phyloP scores from a whole-genome alignment of 2,113 vertebrate genomes.

The Donacobius atricapilla region DNA sequence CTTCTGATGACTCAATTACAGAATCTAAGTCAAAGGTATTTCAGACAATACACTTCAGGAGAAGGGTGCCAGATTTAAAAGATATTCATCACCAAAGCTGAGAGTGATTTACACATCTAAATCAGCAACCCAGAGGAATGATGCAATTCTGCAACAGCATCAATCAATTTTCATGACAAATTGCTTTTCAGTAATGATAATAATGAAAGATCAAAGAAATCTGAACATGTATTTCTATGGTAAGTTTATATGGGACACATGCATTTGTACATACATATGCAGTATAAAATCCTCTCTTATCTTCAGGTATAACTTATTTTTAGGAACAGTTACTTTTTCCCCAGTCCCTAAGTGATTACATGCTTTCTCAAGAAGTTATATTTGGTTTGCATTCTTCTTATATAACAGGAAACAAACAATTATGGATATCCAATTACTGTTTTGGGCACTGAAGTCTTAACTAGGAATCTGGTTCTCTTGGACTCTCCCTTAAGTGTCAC shows the following conservation, averaged over 20 bases:
- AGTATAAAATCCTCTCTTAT: not conserved
- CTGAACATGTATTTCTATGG: not conserved
- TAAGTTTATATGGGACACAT: not conserved
- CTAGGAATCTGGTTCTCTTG: not conserved
- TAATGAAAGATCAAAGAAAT: not conserved
- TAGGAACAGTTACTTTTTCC: not conserved
- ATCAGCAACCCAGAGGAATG: not conserved
- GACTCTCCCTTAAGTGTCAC: not conserved
- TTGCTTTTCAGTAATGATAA: not conserved
- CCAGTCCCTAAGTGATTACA: not conserved
- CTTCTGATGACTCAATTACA: not conserved
- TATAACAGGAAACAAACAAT: constrained; percentile 1
- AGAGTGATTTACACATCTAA: not conserved
- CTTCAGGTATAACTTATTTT: not conserved
- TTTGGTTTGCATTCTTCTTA: not conserved
- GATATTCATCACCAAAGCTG: not conserved
- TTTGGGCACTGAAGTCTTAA: not conserved
- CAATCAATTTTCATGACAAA: not conserved
- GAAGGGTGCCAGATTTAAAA: not conserved
- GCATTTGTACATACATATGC: not conserved
- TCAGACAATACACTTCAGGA: not conserved
- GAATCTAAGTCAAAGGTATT: not conserved
- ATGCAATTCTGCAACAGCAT: not conserved
- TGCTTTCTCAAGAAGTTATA: not conserved
- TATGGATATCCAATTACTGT: not conserved